phyloP scores from a whole-genome alignment of 2,797 vertebrate species.

The Ptychobarbus kaznakovi region DNA sequence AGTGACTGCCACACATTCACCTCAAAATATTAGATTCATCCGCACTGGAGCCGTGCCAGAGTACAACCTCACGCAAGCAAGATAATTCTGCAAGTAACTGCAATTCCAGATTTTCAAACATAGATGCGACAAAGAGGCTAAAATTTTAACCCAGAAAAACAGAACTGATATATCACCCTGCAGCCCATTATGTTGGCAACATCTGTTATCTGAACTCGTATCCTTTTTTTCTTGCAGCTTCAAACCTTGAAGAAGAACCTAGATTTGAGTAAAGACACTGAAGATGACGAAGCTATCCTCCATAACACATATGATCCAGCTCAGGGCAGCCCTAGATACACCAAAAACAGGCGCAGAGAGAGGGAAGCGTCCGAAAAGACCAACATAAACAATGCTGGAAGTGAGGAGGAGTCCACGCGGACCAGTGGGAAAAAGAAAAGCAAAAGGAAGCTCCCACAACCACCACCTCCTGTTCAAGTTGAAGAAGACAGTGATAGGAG shows the following conservation, averaged over 20 bases:
- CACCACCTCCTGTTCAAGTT: conserved; percentile 64
- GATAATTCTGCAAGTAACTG: no score
- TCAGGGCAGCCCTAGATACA: conserved; percentile 79
- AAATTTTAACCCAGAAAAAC: neutral
- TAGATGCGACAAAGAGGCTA: no score
- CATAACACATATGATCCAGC: conserved; percentile 78
- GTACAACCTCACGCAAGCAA: no score
- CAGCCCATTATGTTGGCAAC: neutral
- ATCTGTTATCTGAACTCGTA: neutral
- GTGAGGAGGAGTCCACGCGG: conserved; percentile 71
- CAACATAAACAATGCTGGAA: conserved; percentile 73
- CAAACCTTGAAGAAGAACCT: conserved; percentile 82
- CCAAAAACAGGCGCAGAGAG: conserved; percentile 82
- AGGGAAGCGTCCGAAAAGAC: conserved; percentile 76
- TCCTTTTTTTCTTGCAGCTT: conserved; percentile 75
- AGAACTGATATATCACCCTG: neutral
- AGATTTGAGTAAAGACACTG: conserved; percentile 80
- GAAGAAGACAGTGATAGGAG: conserved; percentile 61
- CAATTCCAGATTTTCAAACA: no score
- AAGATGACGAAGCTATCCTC: conserved; percentile 80
- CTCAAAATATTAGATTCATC: no score
- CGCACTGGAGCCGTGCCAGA: no score
- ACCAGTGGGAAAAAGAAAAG: conserved; percentile 77
- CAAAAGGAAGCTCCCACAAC: conserved; percentile 74
- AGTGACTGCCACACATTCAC: no score